Conservation (phyloP, 2,797 vertebrate genomes). For the Muscicapa comitata region DNA sequence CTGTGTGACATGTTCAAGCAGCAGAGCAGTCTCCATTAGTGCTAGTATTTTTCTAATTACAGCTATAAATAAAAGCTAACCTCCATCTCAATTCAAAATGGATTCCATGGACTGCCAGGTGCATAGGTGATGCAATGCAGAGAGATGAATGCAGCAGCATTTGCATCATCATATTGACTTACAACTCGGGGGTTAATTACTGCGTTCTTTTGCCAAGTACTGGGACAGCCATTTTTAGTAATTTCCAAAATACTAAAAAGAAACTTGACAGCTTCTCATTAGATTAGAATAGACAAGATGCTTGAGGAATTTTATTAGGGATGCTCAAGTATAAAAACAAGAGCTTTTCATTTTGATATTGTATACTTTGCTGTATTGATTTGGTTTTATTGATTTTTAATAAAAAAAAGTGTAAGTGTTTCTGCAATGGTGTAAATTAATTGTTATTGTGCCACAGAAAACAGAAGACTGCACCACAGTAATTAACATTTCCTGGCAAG, state of each 20-base stretch:
- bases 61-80: constrained; percentile 37
- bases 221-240: constrained; percentile 1
- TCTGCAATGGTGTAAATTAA: constrained; percentile 52
- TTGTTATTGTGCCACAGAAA: constrained; percentile 42
- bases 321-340: constrained; percentile 1
- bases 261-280: constrained; percentile 36
- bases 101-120: background rate
- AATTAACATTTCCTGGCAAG: constrained; percentile 66
- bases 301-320: constrained; percentile 29
- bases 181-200: constrained; percentile 33
- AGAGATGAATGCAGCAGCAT: background rate
- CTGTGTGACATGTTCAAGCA: background rate
- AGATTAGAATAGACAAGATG: constrained; percentile 35
- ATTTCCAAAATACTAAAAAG: constrained; percentile 47
- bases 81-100: background rate
- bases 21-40: background rate
- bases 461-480: constrained; percentile 46
- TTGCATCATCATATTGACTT: constrained; percentile 30
- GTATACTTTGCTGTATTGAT: constrained; percentile 22
- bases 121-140: background rate
- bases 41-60: constrained; percentile 42
- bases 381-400: constrained; percentile 59
- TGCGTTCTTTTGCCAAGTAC: background rate
- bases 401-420: constrained; percentile 61
- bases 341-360: constrained; percentile 47